Base-by-base conservation (phyloP, 1,140 invertebrate genomes). In the Aplysia californica region DNA sequence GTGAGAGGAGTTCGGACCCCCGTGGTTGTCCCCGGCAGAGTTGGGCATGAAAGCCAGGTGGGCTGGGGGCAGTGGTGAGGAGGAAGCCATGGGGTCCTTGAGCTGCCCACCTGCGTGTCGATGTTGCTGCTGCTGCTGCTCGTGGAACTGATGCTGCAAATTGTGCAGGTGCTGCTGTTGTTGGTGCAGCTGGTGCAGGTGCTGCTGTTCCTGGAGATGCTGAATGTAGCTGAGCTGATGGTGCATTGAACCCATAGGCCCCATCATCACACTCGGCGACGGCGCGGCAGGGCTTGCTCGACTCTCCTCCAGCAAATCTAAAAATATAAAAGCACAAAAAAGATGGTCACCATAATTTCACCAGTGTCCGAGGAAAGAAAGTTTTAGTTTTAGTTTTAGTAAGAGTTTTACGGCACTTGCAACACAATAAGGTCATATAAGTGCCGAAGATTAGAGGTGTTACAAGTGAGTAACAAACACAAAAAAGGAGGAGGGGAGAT, bases 201-300 rank as follows among this genome's bases (percentile, higher is more conserved):
- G 77, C 5, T 26, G 23, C 56, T 79, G 79, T 3, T 26, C 58
- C 5, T 72, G 72, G 74, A 73, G 33, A 50, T 78, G 73, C 44
- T 79, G 80, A 41, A 82, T 78, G 71, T 33, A 76, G 78, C 67
- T 83, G 81, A 35, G 80, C 81, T 67, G 74, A 58, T n/a, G n/a
- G 29, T 70, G 68, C 50, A 56, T 29, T 35, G 68, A 41, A 3
- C 44, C 68, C 68, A 56, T 70, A 3, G 44, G 50, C n/a, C 68
- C 68, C 21, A 70, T 64, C 58, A 41, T 2, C 20, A 50, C 21
- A 1, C 23, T 72, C 5, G 61, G 72, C 6, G 72, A 66, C 33
- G 61, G 41, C 29, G 38, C 21, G 10, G 1, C 23, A 50, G 72
- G 72, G 26, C 59, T 66, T 3, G 36, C 10, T n/a, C 35, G 59